Evolutionary conservation across 2,888 invertebrate species (phyloP).

Genomic region (Polydrusus pterygomalis): DNA sequence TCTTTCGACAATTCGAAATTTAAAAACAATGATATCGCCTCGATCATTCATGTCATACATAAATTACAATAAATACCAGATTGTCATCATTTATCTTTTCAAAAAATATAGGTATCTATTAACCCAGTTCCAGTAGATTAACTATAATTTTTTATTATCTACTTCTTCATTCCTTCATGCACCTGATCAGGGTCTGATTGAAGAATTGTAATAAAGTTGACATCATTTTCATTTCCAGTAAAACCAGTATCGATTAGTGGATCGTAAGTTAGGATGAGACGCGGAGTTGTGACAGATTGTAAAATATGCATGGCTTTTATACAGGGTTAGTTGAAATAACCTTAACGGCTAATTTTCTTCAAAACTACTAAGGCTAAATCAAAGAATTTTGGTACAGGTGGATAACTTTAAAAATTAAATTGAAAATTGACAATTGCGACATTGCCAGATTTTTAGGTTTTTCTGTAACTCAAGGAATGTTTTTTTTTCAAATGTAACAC

Average conservation of each 20-base stretch:
- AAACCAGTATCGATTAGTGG: constrained; percentile 11
- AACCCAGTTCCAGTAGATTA: constrained; percentile 10
- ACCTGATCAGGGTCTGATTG: constrained; percentile 8
- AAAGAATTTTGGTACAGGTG: too few relatives aligned
- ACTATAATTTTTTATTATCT: not conserved
- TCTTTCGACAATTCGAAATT: not conserved
- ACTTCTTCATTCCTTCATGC: constrained; percentile 9
- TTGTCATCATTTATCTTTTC: too few relatives aligned
- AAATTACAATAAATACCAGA: not conserved
- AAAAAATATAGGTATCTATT: not conserved
- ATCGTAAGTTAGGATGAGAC: not conserved
- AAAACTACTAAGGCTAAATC: too few relatives aligned
- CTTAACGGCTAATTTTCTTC: too few relatives aligned
- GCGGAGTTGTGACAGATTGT: too few relatives aligned
- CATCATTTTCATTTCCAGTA: constrained; percentile 22
- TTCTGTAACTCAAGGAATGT: too few relatives aligned
- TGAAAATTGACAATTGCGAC: too few relatives aligned
- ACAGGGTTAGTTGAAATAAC: too few relatives aligned
- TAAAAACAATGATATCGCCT: not conserved
- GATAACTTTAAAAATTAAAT: too few relatives aligned
- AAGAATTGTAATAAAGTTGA: constrained; percentile 25
- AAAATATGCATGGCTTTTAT: too few relatives aligned
- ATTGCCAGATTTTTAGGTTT: too few relatives aligned
- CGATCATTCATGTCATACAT: not conserved
- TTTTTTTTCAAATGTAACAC: too few relatives aligned